phyloP scores from a whole-genome alignment of 2,888 invertebrate genomes.

The Diachrysia chrysitis region DNA sequence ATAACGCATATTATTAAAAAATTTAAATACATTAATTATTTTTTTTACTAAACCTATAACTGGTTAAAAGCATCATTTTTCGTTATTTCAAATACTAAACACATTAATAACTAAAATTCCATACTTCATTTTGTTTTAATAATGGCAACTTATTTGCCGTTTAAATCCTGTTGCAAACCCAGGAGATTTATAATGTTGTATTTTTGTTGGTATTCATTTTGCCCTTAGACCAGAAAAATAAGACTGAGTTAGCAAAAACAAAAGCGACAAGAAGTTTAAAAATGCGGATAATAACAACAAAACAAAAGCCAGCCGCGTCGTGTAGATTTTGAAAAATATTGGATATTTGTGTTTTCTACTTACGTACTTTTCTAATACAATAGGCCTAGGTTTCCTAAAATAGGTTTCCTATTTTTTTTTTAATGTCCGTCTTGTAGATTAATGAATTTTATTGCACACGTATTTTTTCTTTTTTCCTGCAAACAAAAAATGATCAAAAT shows the following conservation, averaged over 20 bases:
- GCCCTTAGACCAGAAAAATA: constrained; percentile 3
- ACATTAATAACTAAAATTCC: constrained; percentile 63
- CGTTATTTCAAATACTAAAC: neutral
- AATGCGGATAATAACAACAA: neutral
- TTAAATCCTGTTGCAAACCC: constrained; percentile 50
- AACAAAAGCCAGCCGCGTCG: neutral
- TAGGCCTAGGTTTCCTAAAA: no score
- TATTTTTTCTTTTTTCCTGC: no score
- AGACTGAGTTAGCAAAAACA: neutral
- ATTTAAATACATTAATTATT: no score
- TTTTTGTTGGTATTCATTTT: constrained; percentile 53
- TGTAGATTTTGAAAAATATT: no score
- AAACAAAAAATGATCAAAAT: no score
- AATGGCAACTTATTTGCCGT: constrained; percentile 38
- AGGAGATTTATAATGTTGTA: constrained; percentile 45
- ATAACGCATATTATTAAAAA: no score
- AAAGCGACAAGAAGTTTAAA: neutral
- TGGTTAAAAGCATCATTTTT: neutral
- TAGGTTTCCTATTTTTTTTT: no score
- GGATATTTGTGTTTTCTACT: no score
- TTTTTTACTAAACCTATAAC: no score
- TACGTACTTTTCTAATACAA: no score
- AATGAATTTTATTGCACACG: no score
- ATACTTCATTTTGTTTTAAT: constrained; percentile 61
- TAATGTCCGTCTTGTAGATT: no score